Evolutionary conservation across 2,797 vertebrate species (phyloP).

Genomic region (Acestrorhynchus altus): DNA sequence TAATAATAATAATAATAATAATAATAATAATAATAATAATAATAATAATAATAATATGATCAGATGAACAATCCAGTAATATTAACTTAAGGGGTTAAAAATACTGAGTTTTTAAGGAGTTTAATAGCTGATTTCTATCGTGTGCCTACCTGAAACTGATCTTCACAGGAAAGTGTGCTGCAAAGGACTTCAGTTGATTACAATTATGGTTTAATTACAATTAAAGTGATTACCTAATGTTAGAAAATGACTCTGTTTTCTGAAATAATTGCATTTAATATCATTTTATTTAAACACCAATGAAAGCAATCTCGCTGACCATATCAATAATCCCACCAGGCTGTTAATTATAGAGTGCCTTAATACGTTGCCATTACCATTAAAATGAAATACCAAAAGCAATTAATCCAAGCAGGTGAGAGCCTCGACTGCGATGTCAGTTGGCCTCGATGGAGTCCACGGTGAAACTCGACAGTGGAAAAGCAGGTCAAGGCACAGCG

Average conservation of each 20-base stretch:
- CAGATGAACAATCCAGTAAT: too few species aligned
- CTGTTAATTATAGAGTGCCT: not conserved
- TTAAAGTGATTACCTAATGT: not conserved
- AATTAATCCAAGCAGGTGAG: not conserved
- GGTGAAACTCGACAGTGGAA: not conserved
- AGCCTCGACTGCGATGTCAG: too few species aligned
- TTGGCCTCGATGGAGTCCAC: not conserved
- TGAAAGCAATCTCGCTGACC: too few species aligned
- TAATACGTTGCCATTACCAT: too few species aligned
- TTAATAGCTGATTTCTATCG: too few species aligned
- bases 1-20: too few species aligned
- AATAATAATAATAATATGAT: too few species aligned
- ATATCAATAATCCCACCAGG: not conserved
- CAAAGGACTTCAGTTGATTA: not conserved
- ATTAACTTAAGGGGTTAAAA: too few species aligned
- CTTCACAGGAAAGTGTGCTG: too few species aligned
- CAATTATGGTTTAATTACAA: not conserved
- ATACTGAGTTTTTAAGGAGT: too few species aligned
- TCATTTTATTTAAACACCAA: not conserved
- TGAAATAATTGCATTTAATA: not conserved
- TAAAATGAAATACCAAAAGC: too few species aligned
- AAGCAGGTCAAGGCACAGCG: not conserved
- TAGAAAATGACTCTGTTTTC: not conserved
- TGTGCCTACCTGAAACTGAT: not conserved
- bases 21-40: too few species aligned